These are phyloP conservation scores for Spodoptera litura DNA, from an alignment of 1,140 invertebrate species.

Conservation along the genomic window DNA sequence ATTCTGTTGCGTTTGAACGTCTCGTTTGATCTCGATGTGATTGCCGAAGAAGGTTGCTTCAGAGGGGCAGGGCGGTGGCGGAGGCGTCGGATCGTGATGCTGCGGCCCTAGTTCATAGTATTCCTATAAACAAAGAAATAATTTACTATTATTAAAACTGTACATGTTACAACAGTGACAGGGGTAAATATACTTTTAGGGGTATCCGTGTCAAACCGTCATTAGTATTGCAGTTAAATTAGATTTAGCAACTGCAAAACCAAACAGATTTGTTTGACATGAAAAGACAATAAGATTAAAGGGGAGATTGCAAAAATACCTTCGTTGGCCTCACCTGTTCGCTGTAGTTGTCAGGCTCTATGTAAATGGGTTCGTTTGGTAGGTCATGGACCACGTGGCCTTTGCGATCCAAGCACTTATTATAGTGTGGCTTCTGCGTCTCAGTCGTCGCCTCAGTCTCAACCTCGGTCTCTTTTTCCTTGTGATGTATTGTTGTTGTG, in stretches of 20 bases:
- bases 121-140: neutral
- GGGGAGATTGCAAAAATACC: too few relatives aligned
- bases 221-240: too few relatives aligned
- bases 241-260: too few relatives aligned
- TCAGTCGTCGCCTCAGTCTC: neutral
- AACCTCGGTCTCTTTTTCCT: neutral
- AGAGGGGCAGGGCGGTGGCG: neutral
- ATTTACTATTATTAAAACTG: neutral
- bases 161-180: neutral
- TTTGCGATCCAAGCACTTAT: neutral
- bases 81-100: neutral
- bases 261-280: too few relatives aligned
- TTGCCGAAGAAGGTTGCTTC: neutral
- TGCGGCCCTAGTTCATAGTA: conserved; percentile 1
- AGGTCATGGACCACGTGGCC: neutral
- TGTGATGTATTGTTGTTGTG: neutral
- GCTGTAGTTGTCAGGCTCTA: neutral
- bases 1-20: conserved; percentile 30
- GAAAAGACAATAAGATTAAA: too few relatives aligned
- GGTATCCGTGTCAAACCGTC: too few relatives aligned
- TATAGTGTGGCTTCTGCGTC: neutral
- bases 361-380: neutral
- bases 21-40: conserved; percentile 25
- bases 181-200: too few relatives aligned
- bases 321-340: neutral